These are phyloP conservation scores for Gila orcuttii DNA, from an alignment of 2,113 vertebrate species.

Conservation along the genomic window DNA sequence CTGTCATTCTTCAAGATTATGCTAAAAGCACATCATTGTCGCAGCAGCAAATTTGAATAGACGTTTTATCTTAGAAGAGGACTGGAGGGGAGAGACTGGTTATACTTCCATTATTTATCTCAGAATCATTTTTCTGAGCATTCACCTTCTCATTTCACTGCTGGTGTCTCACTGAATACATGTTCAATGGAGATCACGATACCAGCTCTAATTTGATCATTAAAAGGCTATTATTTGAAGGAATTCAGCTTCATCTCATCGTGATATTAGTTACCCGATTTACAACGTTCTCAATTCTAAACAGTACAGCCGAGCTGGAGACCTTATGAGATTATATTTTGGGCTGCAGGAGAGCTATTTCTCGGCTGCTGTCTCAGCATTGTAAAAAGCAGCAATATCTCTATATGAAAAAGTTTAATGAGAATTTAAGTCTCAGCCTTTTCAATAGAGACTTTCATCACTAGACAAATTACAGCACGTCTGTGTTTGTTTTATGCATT, in stretches of 20 bases:
- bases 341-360: not conserved
- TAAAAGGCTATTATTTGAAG: slow-evolving; percentile 33
- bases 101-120: slow-evolving; percentile 63
- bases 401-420: slow-evolving; percentile 6
- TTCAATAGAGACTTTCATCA: not conserved
- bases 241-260: slow-evolving; percentile 15
- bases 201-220: slow-evolving; percentile 1
- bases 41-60: slow-evolving; percentile 1
- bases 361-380: slow-evolving; percentile 18
- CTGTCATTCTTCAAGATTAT: not conserved
- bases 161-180: slow-evolving; percentile 18
- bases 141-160: slow-evolving; percentile 39
- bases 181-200: not conserved
- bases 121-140: slow-evolving; percentile 23
- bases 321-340: slow-evolving; percentile 1
- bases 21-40: slow-evolving; percentile 27
- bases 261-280: slow-evolving; percentile 27
- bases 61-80: not conserved
- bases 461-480: not conserved
- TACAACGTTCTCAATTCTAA: slow-evolving; percentile 14
- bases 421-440: not conserved
- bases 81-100: not conserved
- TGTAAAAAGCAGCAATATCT: slow-evolving; percentile 20
- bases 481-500: slow-evolving; percentile 12
- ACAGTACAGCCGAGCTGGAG: slow-evolving; percentile 3